Evolutionary conservation across 2,113 vertebrate genomes (phyloP).

Genomic region (Anser brachyrhynchus): DNA sequence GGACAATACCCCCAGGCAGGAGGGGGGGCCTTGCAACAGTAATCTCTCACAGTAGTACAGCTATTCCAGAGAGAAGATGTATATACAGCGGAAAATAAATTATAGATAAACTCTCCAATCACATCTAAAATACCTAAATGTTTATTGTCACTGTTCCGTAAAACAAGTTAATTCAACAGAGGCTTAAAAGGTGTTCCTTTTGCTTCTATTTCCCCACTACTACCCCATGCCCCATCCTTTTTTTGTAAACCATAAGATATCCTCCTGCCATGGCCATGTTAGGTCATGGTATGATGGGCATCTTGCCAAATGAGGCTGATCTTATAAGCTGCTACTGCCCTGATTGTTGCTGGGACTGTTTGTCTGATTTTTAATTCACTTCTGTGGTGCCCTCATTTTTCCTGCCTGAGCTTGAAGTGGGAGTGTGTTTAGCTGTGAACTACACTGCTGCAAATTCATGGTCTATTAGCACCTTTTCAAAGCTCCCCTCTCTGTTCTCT

Average conservation of each 20-base stretch:
- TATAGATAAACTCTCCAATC: not conserved
- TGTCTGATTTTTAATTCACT: slow-evolving; percentile 50
- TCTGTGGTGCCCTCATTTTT: slow-evolving; percentile 50
- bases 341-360: slow-evolving; percentile 40
- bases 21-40: not conserved
- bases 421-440: slow-evolving; percentile 33
- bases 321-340: slow-evolving; percentile 63
- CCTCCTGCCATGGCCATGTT: not conserved
- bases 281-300: slow-evolving; percentile 27
- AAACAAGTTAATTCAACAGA: slow-evolving; percentile 18
- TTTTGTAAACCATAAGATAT: not conserved
- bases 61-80: not conserved
- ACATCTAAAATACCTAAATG: not conserved
- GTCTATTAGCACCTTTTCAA: slow-evolving; percentile 54
- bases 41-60: not conserved
- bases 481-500: slow-evolving; percentile 7
- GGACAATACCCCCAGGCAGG: not conserved
- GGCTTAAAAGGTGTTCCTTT: not conserved
- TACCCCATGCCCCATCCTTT: not conserved
- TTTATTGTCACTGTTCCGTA: not conserved
- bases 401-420: not conserved
- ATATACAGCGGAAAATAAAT: not conserved
- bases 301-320: slow-evolving; percentile 56
- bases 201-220: not conserved
- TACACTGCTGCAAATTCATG: slow-evolving; percentile 25